Percentiles rank a stretch among this genome's conserved stretches.
Conservation (phyloP, 2,888 invertebrate species). For the Nasonovia ribisnigri region DNA sequence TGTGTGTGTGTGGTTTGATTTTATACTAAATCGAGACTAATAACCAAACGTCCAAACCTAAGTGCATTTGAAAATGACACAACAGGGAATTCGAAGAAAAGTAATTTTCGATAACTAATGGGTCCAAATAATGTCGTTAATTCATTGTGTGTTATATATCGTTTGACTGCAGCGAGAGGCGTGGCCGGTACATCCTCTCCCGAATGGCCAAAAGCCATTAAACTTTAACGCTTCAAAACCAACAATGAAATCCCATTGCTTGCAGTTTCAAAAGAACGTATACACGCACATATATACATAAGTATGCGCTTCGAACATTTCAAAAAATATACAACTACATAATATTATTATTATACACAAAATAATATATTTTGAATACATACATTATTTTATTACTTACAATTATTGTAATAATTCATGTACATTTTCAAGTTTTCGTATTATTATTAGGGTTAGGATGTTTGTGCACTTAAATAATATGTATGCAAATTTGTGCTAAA, state of each 20-base stretch:
- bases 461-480: neutral
- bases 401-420: neutral
- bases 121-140: constrained; percentile 63
- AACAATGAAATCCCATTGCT: constrained; percentile 52
- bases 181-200: constrained; percentile 60
- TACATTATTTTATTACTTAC: neutral
- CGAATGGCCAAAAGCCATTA: constrained; percentile 65
- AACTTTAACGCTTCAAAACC: constrained; percentile 65
- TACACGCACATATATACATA: neutral
- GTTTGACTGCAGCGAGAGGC: constrained; percentile 45
- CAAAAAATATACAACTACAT: constrained; percentile 1
- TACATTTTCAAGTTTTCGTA: neutral
- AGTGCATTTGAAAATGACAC: constrained; percentile 63
- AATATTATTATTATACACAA: neutral
- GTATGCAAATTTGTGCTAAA: neutral
- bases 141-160: constrained; percentile 53
- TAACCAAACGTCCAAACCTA: constrained; percentile 30
- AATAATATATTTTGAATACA: neutral
- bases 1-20: neutral
- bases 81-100: constrained; percentile 64
- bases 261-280: constrained; percentile 34
- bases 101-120: constrained; percentile 64
- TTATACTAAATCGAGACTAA: constrained; percentile 46
- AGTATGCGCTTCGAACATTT: neutral
- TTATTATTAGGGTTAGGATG: neutral